These are phyloP conservation scores for Micronycteris hirsuta DNA, from an alignment of 2,113 vertebrate genomes.

Conservation along the genomic window DNA sequence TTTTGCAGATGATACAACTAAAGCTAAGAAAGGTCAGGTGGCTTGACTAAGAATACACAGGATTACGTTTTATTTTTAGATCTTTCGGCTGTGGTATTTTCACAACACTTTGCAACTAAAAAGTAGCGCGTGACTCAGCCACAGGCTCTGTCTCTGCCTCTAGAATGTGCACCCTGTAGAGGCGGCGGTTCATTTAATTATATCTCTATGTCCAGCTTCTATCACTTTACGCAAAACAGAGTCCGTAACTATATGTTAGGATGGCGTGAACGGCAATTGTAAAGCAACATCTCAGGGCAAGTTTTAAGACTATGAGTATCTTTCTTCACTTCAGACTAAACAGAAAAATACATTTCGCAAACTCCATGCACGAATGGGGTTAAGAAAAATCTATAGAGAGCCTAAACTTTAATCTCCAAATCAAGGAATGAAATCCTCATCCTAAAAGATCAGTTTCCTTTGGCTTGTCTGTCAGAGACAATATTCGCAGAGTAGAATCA, in stretches of 20 bases:
- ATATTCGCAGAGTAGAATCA: not conserved
- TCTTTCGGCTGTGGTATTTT: not conserved
- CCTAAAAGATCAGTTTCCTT: not conserved
- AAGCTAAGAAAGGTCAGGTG: not conserved
- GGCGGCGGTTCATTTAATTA: rapidly evolving
- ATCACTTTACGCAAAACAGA: not conserved
- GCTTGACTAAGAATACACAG: not conserved
- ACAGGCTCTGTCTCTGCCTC: not conserved
- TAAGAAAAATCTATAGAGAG: not conserved
- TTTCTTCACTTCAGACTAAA: not conserved
- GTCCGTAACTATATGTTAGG: not conserved
- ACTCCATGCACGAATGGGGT: not conserved
- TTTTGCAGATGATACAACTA: not conserved
- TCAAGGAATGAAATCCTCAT: not conserved
- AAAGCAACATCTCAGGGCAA: not conserved
- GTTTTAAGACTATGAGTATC: not conserved
- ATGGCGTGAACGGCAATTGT: not conserved
- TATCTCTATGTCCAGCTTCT: not conserved
- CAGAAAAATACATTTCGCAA: not conserved
- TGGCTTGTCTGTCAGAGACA: not conserved
- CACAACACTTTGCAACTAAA: not conserved
- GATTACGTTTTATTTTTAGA: not conserved
- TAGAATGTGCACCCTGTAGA: not conserved
- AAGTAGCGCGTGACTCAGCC: not conserved
- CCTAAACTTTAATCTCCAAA: slow-evolving; percentile 16